Evolutionary conservation across 1,140 invertebrate species (phyloP), one percentile per base, ranked within the genome.

Genomic region (Diorhabda sublineata): DNA sequence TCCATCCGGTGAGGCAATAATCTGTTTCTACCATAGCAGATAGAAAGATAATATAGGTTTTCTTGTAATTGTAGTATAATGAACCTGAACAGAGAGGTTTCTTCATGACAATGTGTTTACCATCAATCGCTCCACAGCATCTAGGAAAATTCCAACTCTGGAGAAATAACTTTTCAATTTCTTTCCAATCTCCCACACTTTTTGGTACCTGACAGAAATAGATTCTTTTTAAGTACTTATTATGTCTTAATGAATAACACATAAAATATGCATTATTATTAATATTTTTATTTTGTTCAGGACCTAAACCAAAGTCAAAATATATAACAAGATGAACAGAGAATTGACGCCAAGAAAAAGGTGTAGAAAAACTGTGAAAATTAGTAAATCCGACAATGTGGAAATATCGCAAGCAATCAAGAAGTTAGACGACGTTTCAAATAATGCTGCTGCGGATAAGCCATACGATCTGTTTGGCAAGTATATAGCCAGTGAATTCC

Each of bases 11-110:
- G 67, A 84, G 82, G 60, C 72, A 78, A 67, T 80, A 81, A 52
- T 79, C 72, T 83, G 81, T 78, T 76, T 84, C 82, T 5, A 77
- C 78, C 45, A 81, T 60, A 5, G 81, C 82, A 66, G 84, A 69
- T 26, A 85, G 66, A 45, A 85, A 79, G 26, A 79, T 76, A 71
- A 76, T 81, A 66, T 77, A 79, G 57, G 61, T 67, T 66, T 79
- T 71, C 73, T 84, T 84, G 61, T 74, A 70, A 60, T 74, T 74
- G 47, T 42, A 75, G 62, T 66, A 73, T 42, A 71, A 68, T 26
- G 66, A 68, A 41, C 73, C 73, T 52, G 63, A 66, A 8, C 67
- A 63, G 42, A 7, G 2, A 59, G 68, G 73, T 68, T 64, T 68
- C 67, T 64, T 68, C 26, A 76, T 68, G 0, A 70, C 59, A 60